Evolutionary conservation across 1,140 invertebrate species (phyloP).

Genomic region (Drosophila kohkoa): DNA sequence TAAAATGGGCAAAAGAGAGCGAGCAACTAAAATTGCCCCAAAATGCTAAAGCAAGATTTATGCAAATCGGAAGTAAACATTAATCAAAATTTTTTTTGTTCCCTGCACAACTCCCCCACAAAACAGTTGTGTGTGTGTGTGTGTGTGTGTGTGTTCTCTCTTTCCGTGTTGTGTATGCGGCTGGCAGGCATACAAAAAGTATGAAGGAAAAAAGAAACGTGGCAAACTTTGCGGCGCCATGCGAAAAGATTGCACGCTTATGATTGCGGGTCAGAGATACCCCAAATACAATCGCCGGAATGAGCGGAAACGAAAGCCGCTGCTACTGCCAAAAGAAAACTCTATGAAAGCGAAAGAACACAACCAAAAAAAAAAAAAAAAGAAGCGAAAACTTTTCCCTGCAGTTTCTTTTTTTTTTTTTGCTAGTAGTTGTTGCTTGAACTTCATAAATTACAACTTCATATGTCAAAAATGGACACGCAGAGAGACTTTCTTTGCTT

Average conservation of each 20-base stretch:
- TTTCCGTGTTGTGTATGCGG: slow-evolving; percentile 19
- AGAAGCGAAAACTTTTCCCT: slow-evolving; percentile 51
- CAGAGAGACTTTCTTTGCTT: slow-evolving; percentile 6
- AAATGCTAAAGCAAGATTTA: slow-evolving; percentile 84
- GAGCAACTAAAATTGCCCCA: slow-evolving; percentile 51
- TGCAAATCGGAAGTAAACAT: slow-evolving; percentile 84
- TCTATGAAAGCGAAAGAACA: slow-evolving; percentile 5
- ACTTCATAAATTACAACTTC: slow-evolving; percentile 80
- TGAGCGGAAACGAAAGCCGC: slow-evolving; percentile 15
- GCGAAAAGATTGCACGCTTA: slow-evolving; percentile 43
- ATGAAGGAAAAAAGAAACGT: slow-evolving; percentile 33
- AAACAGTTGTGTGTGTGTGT: slow-evolving; percentile 16
- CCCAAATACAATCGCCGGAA: slow-evolving; percentile 6
- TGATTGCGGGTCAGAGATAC: slow-evolving; percentile 70
- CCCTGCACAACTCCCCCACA: slow-evolving; percentile 27
- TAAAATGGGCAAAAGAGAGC: slow-evolving; percentile 21
- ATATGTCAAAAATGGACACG: slow-evolving; percentile 67
- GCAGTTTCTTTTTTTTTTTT: slow-evolving; percentile 21
- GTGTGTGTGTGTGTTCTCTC: slow-evolving; percentile 2
- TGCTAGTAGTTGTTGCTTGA: slow-evolving; percentile 11
- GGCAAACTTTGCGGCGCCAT: slow-evolving; percentile 68
- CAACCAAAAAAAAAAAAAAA: slow-evolving; percentile 22
- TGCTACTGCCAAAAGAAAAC: slow-evolving; percentile 22
- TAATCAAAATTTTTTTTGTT: slow-evolving; percentile 77
- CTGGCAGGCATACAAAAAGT: slow-evolving; percentile 35